Evolutionary conservation across 2,797 vertebrate genomes (phyloP), one percentile per base, ranked within the genome.

Genomic region (Euthynnus affinis): DNA sequence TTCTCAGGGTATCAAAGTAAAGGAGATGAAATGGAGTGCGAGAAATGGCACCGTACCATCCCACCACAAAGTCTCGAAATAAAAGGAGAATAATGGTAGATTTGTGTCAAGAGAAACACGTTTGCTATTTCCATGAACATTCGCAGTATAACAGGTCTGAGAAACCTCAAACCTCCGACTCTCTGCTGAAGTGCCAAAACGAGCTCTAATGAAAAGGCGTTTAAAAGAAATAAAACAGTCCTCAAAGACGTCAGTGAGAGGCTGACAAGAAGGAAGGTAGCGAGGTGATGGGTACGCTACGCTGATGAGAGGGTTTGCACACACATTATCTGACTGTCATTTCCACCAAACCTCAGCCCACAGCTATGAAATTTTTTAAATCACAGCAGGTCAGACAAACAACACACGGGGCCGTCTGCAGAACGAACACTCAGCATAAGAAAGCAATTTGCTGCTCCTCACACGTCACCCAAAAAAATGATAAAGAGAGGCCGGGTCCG

Each of bases 1-100:
- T 82, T 77, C 83, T 84, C 56, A 78, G 91, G 92, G 92, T 81
- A 90, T 84, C 87, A 15, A 40, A 93, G 91, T 88, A 92, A 96
- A 96, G 95, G 85, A 94, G 95, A 95, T 93, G 84, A 94, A 91
- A 94, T 78, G 85, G 88, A 72, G 87, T 93, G 88, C 90, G 92
- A 91, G 93, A 93, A 95, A 95, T 93, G 86, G 90, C 91, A 91
- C 87, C 62, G 58, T 88, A 88, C 90, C 93, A 79, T 85, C 63
- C 74, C 66, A 78, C 72, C 64, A 57, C 63, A 76, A 62, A 70
- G 27, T 92, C 90, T 90, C 80, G 87, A 93, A 94, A 95, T 92
- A 92, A 94, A 94, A 92, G 83, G 83, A 91, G 90, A 94, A 92
- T 92, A 94, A 93, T 92, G 82, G 87, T 85, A 83, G 88, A 92